These are phyloP conservation scores for Parauchenoglanis punctatus DNA, from an alignment of 2,797 vertebrate species.

Conservation along the genomic window DNA sequence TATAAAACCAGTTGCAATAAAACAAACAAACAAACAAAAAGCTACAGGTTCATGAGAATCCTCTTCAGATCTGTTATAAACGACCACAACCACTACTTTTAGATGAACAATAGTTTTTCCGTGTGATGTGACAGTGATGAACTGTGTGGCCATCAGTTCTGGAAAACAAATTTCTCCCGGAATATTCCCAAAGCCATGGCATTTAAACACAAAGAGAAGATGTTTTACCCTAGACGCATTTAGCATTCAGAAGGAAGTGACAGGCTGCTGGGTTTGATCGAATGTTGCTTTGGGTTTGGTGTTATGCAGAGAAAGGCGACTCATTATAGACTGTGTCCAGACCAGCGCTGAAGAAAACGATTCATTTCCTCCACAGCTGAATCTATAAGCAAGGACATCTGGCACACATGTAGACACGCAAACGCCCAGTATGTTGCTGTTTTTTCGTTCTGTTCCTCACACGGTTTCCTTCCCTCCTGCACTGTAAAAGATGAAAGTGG, in stretches of 20 bases:
- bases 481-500: constrained; percentile 41
- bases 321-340: constrained; percentile 32
- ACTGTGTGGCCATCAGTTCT: not conserved
- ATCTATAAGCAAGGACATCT: constrained; percentile 39
- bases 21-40: not conserved
- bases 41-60: not conserved
- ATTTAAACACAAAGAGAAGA: constrained; percentile 21
- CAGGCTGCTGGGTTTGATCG: not conserved
- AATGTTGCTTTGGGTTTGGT: not conserved
- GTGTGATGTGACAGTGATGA: not conserved
- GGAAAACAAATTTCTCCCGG: not conserved
- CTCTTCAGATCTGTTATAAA: not conserved
- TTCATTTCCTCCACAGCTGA: constrained; percentile 36
- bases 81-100: not conserved
- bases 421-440: constrained; percentile 4
- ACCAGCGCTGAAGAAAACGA: constrained; percentile 36
- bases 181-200: not conserved
- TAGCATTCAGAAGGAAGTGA: not conserved
- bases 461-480: constrained; percentile 17
- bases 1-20: not conserved
- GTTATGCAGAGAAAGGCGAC: constrained; percentile 22
- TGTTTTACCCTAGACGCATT: not conserved
- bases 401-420: constrained; percentile 21
- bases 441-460: constrained; percentile 4
- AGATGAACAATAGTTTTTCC: not conserved